Conservation (phyloP, 2,888 invertebrate genomes). For the Pelosia muscerda region DNA sequence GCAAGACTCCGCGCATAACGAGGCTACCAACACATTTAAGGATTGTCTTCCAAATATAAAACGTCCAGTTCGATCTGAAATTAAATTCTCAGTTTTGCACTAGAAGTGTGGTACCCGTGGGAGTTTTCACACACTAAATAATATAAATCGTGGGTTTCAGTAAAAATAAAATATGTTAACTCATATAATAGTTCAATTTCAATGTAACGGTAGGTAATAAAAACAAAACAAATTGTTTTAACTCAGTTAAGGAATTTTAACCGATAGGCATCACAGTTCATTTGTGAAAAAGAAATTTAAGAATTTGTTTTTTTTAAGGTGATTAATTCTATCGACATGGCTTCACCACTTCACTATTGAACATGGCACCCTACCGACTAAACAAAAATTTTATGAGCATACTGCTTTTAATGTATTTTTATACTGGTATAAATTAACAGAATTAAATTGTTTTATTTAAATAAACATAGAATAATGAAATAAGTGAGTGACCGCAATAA, state of each 20-base stretch:
- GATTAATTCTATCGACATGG: constrained; percentile 49
- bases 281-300: neutral
- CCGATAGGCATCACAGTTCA: neutral
- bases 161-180: neutral
- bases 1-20: too few relatives aligned
- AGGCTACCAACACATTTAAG: too few relatives aligned
- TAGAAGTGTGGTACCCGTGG: neutral
- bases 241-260: neutral
- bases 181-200: neutral
- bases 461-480: constrained; percentile 31
- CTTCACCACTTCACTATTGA: constrained; percentile 60
- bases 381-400: constrained; percentile 68
- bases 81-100: neutral
- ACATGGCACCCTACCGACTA: constrained; percentile 61
- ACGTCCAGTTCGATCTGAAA: too few relatives aligned
- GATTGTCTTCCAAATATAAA: too few relatives aligned
- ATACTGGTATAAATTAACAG: constrained; percentile 52
- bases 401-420: constrained; percentile 62
- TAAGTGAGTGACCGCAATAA: constrained; percentile 42
- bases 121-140: neutral
- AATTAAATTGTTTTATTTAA: constrained; percentile 48
- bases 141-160: neutral
- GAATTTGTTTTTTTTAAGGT: neutral
- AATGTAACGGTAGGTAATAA: neutral
- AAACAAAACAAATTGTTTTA: neutral